phyloP scores from a whole-genome alignment of 2,797 vertebrate genomes.

The Poecile montanus region DNA sequence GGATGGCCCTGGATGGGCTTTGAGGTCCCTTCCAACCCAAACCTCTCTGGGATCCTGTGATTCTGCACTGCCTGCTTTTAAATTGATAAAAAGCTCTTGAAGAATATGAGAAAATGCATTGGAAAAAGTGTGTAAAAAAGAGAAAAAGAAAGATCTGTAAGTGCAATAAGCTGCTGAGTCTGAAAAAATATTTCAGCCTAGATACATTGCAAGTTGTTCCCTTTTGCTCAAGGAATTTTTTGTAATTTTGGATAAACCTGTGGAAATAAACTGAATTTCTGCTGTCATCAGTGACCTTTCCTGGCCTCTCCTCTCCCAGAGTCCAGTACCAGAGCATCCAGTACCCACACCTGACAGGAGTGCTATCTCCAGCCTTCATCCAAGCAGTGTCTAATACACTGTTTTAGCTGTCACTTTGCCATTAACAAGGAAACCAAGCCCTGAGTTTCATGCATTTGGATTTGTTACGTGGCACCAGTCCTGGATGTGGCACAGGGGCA shows the following conservation, averaged over 20 bases:
- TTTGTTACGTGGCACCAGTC: neutral
- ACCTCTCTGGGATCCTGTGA: neutral
- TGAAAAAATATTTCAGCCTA: neutral
- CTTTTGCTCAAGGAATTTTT: neutral
- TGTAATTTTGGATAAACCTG: neutral
- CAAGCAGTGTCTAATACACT: fast-evolving
- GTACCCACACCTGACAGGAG: neutral
- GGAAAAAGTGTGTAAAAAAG: neutral
- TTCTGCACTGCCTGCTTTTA: neutral
- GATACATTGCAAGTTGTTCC: neutral
- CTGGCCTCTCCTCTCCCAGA: neutral
- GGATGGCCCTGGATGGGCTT: fast-evolving
- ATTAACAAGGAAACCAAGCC: neutral
- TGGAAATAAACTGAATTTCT: neutral
- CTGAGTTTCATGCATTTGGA: neutral
- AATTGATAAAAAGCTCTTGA: neutral
- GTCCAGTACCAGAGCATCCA: neutral
- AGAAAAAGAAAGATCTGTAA: neutral
- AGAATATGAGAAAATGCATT: neutral
- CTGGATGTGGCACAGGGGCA: neutral
- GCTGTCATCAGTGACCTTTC: neutral
- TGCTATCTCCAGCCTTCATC: neutral
- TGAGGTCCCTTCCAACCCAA: neutral
- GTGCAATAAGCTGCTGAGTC: neutral
- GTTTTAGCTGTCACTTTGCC: neutral